Conservation (phyloP, 2,888 invertebrate genomes). For the Ctena decussata region DNA sequence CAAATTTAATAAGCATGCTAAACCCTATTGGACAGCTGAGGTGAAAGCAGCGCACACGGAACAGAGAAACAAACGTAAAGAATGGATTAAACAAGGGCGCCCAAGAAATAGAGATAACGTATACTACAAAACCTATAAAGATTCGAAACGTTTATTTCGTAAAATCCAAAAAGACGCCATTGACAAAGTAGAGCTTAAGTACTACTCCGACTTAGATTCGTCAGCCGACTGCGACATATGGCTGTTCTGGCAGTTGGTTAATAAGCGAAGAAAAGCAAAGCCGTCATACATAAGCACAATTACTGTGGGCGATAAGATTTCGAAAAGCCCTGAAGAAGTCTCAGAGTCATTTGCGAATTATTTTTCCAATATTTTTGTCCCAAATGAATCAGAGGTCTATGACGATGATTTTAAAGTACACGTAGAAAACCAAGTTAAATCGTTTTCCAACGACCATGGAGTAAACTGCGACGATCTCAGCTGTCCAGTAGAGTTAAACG, state of each 20-base stretch:
- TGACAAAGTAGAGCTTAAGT: background rate
- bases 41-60: slow-evolving; percentile 25
- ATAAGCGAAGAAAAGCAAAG: background rate
- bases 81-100: background rate
- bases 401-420: background rate
- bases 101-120: background rate
- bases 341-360: background rate
- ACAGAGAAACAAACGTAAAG: slow-evolving; percentile 7
- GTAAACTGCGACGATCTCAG: background rate
- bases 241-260: background rate
- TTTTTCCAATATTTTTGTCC: background rate
- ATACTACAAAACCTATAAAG: background rate
- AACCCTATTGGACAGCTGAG: slow-evolving; percentile 42
- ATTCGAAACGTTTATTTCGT: background rate
- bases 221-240: background rate
- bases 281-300: background rate
- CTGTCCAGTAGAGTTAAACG: background rate
- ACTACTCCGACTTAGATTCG: background rate
- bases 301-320: background rate
- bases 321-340: background rate
- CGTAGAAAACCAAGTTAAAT: background rate
- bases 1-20: slow-evolving; percentile 26
- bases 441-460: background rate
- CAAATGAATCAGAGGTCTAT: background rate
- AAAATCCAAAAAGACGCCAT: background rate